A percentile compares a stretch with the other conserved stretches of the same genome.
Conservation (phyloP, 2,888 invertebrate genomes). For the Esperia sulphurella region DNA sequence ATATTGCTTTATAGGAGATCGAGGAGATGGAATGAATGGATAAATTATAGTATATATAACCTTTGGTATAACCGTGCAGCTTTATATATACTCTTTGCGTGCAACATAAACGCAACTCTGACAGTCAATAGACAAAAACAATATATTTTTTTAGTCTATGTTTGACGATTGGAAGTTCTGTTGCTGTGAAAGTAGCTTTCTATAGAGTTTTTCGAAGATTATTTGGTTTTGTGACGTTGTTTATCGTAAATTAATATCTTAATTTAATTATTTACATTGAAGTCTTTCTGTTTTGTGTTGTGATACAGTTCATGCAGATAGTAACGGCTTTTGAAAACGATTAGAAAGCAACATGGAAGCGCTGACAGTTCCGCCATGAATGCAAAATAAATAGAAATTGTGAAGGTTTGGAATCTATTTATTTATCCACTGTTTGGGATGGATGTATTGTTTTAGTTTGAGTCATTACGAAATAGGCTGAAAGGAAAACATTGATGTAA, state of each 20-base stretch:
- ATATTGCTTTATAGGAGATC: too few relatives aligned
- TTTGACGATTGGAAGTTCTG: neutral
- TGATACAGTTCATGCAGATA: constrained; percentile 16
- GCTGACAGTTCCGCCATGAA: constrained; percentile 81
- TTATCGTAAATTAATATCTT: constrained; percentile 6
- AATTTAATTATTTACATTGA: neutral
- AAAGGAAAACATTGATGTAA: constrained; percentile 14
- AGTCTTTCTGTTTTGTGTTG: constrained; percentile 17
- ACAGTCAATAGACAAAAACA: neutral
- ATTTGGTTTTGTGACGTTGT: constrained; percentile 24
- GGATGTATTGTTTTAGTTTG: constrained; percentile 26
- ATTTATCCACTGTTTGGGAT: constrained; percentile 6
- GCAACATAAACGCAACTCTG: neutral
- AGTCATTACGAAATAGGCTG: constrained; percentile 7
- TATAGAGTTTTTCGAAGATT: constrained; percentile 50
- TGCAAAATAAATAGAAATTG: constrained; percentile 80
- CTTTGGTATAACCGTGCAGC: too few relatives aligned
- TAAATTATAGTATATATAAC: too few relatives aligned
- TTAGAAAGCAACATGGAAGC: constrained; percentile 80
- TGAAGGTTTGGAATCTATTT: constrained; percentile 44
- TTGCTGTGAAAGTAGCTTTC: constrained; percentile 65
- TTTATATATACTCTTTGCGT: too few relatives aligned
- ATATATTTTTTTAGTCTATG: constrained; percentile 16
- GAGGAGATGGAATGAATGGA: too few relatives aligned
- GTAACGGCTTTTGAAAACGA: constrained; percentile 12